Conservation (phyloP, 2,113 vertebrate genomes). For the Stictonetta naevosa region DNA sequence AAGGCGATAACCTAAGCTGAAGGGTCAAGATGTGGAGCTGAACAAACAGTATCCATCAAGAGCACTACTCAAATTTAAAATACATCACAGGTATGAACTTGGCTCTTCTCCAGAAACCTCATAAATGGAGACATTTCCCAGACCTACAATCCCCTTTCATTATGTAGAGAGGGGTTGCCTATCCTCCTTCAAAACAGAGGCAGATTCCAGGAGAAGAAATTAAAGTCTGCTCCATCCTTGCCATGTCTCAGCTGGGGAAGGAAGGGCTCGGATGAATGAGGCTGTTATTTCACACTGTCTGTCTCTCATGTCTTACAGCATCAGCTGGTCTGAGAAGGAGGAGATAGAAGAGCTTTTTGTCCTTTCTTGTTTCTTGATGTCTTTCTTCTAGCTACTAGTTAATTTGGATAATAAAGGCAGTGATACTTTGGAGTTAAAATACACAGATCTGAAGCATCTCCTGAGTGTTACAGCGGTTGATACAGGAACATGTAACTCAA, state of each 20-base stretch:
- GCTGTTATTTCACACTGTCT: background rate
- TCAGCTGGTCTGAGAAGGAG: background rate
- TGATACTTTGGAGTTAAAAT: background rate
- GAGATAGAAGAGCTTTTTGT: background rate
- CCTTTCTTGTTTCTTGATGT: background rate
- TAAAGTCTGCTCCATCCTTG: background rate
- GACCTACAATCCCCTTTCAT: background rate
- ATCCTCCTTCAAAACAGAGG: background rate
- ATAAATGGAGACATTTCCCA: background rate
- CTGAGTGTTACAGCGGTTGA: background rate
- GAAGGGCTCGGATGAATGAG: background rate
- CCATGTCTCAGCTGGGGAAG: rapidly evolving
- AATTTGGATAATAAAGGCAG: background rate
- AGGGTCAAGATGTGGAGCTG: background rate
- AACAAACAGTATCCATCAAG: background rate
- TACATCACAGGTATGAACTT: background rate
- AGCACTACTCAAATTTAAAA: background rate
- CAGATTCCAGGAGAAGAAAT: background rate
- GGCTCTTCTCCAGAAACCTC: background rate
- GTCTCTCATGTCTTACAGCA: background rate
- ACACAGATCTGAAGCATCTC: background rate
- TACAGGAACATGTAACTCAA: background rate
- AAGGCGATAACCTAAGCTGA: background rate
- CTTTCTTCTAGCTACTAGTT: background rate
- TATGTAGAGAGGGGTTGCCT: rapidly evolving